Evolutionary conservation across 2,113 vertebrate species (phyloP), one percentile per base, ranked within the genome.

Genomic region (Charina bottae): DNA sequence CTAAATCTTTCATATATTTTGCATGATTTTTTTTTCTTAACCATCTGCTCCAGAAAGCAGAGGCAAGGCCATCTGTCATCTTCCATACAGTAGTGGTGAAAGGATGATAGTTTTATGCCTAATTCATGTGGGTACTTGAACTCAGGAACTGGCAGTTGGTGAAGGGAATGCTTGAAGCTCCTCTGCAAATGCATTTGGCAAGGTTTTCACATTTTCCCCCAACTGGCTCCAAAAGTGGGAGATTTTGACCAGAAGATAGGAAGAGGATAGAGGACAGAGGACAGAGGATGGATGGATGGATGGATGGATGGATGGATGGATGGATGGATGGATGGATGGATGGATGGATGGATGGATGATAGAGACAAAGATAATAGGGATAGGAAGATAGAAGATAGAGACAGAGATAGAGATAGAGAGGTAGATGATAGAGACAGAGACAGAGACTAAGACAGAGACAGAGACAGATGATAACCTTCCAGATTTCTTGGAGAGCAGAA

Each of bases 11-110:
- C 89, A 84, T 83, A 6, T 24, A 26, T n/a, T 26, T 56, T 72
- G 83, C 19, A 55, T 56, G 64, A 15, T 78, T 64, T 83, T 24
- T 68, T 56, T 90, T 33, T 83, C n/a, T 89, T 68, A 83, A 42
- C 89, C 64, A 78, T 55, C 72, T 90, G 72, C 72, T 90, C 37
- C 72, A 59, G 33, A 60, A 90, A 84, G 9, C 78, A 58, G 23
- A 84, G 55, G 54, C 33, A 90, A 84, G 24, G 13, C 55, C 55
- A 90, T 42, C 54, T 84, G 37, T 84, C 37, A 59, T 58, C 24
- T 90, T 49, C 5, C 24, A n/a, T 49, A 46, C 11, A 49, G 78
- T 58, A 17, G 12, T 56, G 21, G 33, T 83, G 89, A 83, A 56
- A 56, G n/a, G 42, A 42, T 11, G 24, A 42, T 4, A 7, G 78